phyloP scores from a whole-genome alignment of 64 coral and sea anemone genomes.

The Acropora yongei region DNA sequence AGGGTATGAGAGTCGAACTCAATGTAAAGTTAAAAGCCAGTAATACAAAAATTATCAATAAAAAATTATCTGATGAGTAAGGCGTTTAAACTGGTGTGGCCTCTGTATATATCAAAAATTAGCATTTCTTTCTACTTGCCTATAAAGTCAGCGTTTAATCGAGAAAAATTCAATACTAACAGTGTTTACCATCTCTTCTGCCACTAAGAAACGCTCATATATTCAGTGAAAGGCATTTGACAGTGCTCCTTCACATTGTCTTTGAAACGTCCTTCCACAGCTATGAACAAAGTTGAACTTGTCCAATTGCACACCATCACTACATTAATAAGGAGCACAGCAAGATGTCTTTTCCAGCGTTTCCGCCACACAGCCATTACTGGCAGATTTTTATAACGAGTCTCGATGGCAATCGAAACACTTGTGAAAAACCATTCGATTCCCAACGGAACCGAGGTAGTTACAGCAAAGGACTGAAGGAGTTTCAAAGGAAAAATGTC shows the following conservation, averaged over 20 bases:
- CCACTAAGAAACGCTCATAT: too few species aligned
- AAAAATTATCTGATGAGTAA: too few species aligned
- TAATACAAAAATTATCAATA: too few species aligned
- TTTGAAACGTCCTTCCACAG: neutral
- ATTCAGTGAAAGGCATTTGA: slow-evolving; percentile 1
- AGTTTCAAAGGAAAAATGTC: neutral
- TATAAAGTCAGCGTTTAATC: neutral
- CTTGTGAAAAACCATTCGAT: slow-evolving; percentile 32
- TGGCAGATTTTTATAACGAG: neutral
- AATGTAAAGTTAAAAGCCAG: too few species aligned
- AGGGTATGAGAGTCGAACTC: too few species aligned
- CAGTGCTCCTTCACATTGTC: neutral
- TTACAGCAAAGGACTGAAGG: slow-evolving; percentile 4
- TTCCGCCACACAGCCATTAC: slow-evolving; percentile 28
- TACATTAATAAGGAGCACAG: neutral
- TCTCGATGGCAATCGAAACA: neutral
- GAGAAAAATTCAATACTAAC: too few species aligned
- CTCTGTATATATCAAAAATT: too few species aligned
- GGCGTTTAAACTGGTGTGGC: too few species aligned
- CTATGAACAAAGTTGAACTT: neutral
- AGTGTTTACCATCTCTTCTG: too few species aligned
- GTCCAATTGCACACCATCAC: slow-evolving; percentile 3
- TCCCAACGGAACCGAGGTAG: neutral
- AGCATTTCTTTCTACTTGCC: too few species aligned
- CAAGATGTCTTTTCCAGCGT: slow-evolving; percentile 4